These are phyloP conservation scores for Caenorhabditis wallacei DNA, from an alignment of 2,888 invertebrate genomes.

Conservation along the genomic window DNA sequence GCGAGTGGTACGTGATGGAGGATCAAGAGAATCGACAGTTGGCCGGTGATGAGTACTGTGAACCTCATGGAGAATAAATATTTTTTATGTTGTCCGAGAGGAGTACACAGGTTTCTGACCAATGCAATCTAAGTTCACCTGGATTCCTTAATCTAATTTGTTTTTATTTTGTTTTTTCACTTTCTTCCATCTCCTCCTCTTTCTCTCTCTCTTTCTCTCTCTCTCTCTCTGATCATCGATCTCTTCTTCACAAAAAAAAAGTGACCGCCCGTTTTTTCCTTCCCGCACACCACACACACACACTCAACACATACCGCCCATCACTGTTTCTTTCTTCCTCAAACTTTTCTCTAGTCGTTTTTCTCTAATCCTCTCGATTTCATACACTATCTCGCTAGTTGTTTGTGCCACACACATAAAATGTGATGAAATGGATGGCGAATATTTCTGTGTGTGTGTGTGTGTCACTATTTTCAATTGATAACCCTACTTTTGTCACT, in stretches of 20 bases:
- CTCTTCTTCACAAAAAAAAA: slow-evolving; percentile 15
- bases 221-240: slow-evolving; percentile 18
- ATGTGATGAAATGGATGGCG: background rate
- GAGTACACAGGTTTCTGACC: background rate
- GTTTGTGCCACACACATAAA: slow-evolving; percentile 15
- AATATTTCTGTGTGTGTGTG: background rate
- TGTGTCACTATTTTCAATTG: background rate
- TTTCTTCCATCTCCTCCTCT: background rate
- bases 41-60: slow-evolving; percentile 43
- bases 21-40: background rate
- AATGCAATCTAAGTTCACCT: background rate
- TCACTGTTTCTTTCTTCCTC: slow-evolving; percentile 10
- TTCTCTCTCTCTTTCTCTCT: background rate
- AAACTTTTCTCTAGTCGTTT: background rate
- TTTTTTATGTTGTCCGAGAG: background rate
- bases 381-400: slow-evolving; percentile 7
- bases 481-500: background rate
- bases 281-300: slow-evolving; percentile 19
- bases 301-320: slow-evolving; percentile 21
- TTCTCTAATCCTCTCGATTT: background rate
- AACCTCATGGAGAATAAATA: slow-evolving; percentile 17
- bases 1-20: slow-evolving; percentile 24
- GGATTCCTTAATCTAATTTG: background rate
- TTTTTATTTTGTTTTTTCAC: slow-evolving; percentile 1
- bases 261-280: slow-evolving; percentile 25